These are phyloP conservation scores for Otus sunia DNA, from an alignment of 2,113 vertebrate genomes.

Conservation along the genomic window DNA sequence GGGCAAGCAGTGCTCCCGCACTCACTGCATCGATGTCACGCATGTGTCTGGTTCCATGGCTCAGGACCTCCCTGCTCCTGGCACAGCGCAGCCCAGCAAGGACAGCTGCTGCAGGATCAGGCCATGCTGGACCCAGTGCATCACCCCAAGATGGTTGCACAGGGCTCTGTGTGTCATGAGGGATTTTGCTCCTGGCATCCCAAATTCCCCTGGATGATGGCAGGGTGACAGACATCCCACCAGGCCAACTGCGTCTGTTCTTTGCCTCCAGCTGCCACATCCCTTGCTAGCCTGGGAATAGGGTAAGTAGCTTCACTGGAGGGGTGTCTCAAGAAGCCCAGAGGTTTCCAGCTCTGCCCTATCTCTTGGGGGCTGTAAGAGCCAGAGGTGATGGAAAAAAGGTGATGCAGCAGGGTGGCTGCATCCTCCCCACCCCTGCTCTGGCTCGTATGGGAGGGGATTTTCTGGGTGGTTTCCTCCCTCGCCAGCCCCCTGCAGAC, in stretches of 20 bases:
- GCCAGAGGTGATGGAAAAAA: not conserved
- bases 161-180: not conserved
- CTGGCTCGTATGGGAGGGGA: not conserved
- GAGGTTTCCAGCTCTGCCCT: not conserved
- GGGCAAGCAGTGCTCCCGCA: not conserved
- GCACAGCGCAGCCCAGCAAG: not conserved
- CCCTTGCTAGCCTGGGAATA: not conserved
- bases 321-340: not conserved
- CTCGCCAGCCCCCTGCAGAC: not conserved
- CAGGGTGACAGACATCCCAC: not conserved
- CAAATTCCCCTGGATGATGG: not conserved
- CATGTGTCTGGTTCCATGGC: fast-evolving
- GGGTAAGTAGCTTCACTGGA: not conserved
- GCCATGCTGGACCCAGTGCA: no score
- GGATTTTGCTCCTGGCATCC: not conserved
- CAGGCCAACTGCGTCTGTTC: not conserved
- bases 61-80: fast-evolving
- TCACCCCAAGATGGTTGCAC: not conserved
- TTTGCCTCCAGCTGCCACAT: not conserved
- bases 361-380: not conserved
- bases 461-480: not conserved
- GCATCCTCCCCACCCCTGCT: not conserved
- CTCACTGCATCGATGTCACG: not conserved
- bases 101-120: not conserved
- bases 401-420: not conserved